phyloP scores from a whole-genome alignment of 2,888 invertebrate species.

The Melanotus villosus region DNA sequence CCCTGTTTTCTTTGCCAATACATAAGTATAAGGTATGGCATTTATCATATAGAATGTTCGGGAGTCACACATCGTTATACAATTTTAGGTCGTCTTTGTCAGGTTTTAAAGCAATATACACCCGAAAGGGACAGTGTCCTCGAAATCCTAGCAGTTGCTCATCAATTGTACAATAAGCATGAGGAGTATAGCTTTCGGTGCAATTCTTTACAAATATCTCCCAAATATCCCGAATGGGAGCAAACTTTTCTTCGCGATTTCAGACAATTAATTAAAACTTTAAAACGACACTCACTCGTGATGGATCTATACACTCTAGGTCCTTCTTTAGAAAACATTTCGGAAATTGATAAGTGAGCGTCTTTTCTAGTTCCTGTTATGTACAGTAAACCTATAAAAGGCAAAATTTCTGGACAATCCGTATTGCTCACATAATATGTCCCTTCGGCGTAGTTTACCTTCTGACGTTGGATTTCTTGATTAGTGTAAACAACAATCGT shows the following conservation, averaged over 20 bases:
- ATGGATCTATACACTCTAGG: slow-evolving; percentile 1
- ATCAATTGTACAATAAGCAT: slow-evolving; percentile 47
- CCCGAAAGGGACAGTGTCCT: slow-evolving; percentile 43
- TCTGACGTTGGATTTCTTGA: slow-evolving; percentile 8
- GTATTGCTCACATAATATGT: background rate
- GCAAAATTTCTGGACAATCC: background rate
- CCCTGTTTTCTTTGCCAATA: slow-evolving; percentile 41
- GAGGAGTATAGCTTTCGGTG: slow-evolving; percentile 39
- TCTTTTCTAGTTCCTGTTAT: slow-evolving; percentile 16
- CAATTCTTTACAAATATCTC: slow-evolving; percentile 43
- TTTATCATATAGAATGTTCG: slow-evolving; percentile 45
- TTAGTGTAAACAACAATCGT: background rate
- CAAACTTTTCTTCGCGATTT: slow-evolving; percentile 42
- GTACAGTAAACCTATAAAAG: slow-evolving; percentile 4
- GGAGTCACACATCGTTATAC: slow-evolving; percentile 33
- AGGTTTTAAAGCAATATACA: slow-evolving; percentile 47
- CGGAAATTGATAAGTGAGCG: no score
- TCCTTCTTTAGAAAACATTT: background rate
- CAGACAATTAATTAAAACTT: slow-evolving; percentile 2
- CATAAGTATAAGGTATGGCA: slow-evolving; percentile 49
- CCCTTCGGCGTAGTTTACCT: background rate
- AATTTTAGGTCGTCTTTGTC: slow-evolving; percentile 49
- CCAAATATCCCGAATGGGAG: slow-evolving; percentile 41
- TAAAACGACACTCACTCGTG: background rate
- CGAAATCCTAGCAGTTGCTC: slow-evolving; percentile 47